Percentiles rank a stretch among this genome's conserved stretches.
phyloP scores from a whole-genome alignment of 2,888 invertebrate species.

The Harpalus rubripes region DNA sequence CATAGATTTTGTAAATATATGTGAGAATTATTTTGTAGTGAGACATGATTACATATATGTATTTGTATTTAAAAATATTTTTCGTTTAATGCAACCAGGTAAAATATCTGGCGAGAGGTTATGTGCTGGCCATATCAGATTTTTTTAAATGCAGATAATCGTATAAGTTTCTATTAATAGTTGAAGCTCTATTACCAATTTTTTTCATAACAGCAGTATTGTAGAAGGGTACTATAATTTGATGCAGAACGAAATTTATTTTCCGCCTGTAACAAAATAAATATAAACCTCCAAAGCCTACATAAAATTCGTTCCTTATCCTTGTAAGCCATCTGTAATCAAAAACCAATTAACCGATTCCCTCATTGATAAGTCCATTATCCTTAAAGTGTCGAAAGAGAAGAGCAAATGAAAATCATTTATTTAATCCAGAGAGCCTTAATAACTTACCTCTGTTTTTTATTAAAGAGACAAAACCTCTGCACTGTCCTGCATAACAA shows the following conservation, averaged over 20 bases:
- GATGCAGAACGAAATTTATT: background rate
- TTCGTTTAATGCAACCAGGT: no score
- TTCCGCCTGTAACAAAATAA: background rate
- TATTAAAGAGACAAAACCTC: constrained; percentile 47
- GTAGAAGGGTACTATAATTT: background rate
- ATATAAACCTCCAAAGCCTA: background rate
- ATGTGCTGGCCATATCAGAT: no score
- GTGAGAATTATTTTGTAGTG: no score
- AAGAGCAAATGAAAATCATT: constrained; percentile 44
- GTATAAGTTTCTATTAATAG: no score
- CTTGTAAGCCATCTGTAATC: constrained; percentile 1
- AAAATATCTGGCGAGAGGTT: no score
- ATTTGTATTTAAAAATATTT: no score
- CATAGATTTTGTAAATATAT: no score
- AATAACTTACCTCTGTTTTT: constrained; percentile 35
- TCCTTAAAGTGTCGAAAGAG: constrained; percentile 14
- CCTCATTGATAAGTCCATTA: background rate
- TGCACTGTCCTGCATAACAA: constrained; percentile 56
- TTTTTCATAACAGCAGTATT: no score
- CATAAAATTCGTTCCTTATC: background rate
- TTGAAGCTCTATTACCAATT: no score
- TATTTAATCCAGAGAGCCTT: constrained; percentile 14
- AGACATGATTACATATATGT: no score
- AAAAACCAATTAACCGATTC: background rate
- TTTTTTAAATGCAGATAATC: no score